Conservation (phyloP, 2,113 vertebrate genomes). For the Sminthopsis crassicaudata region DNA sequence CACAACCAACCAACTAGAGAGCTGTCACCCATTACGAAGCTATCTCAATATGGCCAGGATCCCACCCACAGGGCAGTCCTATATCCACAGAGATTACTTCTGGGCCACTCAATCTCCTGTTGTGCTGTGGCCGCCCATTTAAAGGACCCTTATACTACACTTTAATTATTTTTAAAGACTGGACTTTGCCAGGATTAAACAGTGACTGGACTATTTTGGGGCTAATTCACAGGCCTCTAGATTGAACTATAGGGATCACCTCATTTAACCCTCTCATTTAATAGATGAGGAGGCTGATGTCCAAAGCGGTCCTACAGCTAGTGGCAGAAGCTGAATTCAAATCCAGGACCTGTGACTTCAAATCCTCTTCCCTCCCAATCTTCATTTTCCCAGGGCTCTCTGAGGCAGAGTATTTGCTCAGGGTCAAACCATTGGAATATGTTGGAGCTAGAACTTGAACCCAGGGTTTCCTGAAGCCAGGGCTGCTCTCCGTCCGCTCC, state of each 20-base stretch:
- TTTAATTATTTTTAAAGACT: not conserved
- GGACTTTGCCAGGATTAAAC: not conserved
- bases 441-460: not conserved
- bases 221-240: not conserved
- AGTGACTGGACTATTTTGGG: not conserved
- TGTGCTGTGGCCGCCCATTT: no score
- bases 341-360: not conserved
- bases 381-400: not conserved
- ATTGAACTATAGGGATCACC: not conserved
- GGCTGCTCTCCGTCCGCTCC: not conserved
- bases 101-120: no score
- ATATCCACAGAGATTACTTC: no score
- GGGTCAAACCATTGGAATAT: accelerated
- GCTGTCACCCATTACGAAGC: no score
- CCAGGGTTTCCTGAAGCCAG: not conserved
- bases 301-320: no score
- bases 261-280: no score
- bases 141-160: no score
- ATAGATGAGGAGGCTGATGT: not conserved
- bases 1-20: no score
- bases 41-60: no score
- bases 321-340: not conserved
- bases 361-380: not conserved
- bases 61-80: no score
- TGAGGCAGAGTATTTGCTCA: not conserved